Percentiles rank a stretch among this genome's conserved stretches.
phyloP scores from a whole-genome alignment of 2,797 vertebrate genomes.

The Notoglanidium macrostoma region DNA sequence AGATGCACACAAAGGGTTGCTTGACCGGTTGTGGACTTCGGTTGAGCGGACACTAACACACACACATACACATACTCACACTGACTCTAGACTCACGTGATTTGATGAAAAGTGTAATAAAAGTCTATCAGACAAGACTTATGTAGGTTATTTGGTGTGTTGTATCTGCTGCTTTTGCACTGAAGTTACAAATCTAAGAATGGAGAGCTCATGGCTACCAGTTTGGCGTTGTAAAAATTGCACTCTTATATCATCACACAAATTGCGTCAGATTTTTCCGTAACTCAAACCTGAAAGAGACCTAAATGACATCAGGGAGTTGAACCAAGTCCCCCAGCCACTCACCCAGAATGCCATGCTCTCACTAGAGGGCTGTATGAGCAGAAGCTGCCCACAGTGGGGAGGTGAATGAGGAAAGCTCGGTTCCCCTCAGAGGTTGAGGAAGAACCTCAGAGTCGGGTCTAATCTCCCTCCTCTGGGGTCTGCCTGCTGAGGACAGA shows the following conservation, averaged over 20 bases:
- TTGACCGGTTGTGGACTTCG: conserved; percentile 5
- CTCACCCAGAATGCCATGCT: conserved; percentile 17
- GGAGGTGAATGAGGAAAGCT: conserved; percentile 93
- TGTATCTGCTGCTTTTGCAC: too few relatives aligned
- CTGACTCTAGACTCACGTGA: conserved; percentile 5
- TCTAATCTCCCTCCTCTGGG: conserved; percentile 86
- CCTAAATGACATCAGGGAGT: conserved; percentile 91
- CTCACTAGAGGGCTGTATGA: conserved; percentile 5
- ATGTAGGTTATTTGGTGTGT: too few relatives aligned
- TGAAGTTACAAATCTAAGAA: neutral
- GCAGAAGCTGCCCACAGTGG: conserved; percentile 78
- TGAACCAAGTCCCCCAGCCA: conserved; percentile 84
- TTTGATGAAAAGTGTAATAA: neutral
- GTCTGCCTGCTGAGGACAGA: conserved; percentile 88
- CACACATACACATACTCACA: neutral
- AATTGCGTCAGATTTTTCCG: neutral
- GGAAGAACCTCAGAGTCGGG: conserved; percentile 69
- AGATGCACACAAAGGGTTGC: conserved; percentile 10
- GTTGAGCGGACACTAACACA: conserved; percentile 22
- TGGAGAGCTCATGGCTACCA: neutral
- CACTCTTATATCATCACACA: neutral
- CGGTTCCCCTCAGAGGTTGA: conserved; percentile 87
- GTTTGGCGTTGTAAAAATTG: neutral
- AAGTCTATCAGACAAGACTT: neutral
- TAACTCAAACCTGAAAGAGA: conserved; percentile 77